phyloP scores from a whole-genome alignment of 2,797 vertebrate genomes.

The Schizopygopsis malacanthus region DNA sequence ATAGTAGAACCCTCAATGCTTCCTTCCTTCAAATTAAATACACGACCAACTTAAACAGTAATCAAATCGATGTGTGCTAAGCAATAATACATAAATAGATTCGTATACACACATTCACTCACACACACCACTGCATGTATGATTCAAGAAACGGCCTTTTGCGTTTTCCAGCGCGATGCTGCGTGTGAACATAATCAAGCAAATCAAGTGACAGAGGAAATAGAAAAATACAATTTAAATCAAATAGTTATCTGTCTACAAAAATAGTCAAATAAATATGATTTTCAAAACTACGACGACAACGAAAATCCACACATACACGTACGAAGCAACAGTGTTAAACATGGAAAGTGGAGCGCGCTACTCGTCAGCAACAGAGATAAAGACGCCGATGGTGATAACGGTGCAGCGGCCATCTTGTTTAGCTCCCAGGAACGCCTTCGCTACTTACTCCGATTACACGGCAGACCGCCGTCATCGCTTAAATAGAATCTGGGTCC shows the following conservation, averaged over 20 bases:
- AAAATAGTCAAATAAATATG: slow-evolving; percentile 99
- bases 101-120: slow-evolving; percentile 71
- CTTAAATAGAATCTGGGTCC: slow-evolving; percentile 75
- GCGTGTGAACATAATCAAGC: slow-evolving; percentile 84
- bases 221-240: slow-evolving; percentile 99
- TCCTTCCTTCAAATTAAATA: slow-evolving; percentile 91
- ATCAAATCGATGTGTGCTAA: slow-evolving; percentile 70
- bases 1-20: slow-evolving; percentile 97
- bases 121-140: slow-evolving; percentile 77
- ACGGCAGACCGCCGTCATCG: neutral
- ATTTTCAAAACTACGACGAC: slow-evolving; percentile 82
- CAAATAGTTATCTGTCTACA: slow-evolving; percentile 91
- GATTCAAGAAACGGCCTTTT: slow-evolving; percentile 78
- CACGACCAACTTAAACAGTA: slow-evolving; percentile 76
- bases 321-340: slow-evolving; percentile 88
- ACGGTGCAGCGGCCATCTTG: slow-evolving; percentile 13
- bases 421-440: slow-evolving; percentile 22
- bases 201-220: slow-evolving; percentile 82
- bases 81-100: slow-evolving; percentile 67
- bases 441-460: slow-evolving; percentile 37
- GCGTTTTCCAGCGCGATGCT: slow-evolving; percentile 52
- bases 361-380: slow-evolving; percentile 78
- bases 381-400: slow-evolving; percentile 64
- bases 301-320: slow-evolving; percentile 83
- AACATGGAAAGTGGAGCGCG: slow-evolving; percentile 88